Evolutionary conservation across 2,797 vertebrate species (phyloP).

Genomic region (Acanthopagrus latus): DNA sequence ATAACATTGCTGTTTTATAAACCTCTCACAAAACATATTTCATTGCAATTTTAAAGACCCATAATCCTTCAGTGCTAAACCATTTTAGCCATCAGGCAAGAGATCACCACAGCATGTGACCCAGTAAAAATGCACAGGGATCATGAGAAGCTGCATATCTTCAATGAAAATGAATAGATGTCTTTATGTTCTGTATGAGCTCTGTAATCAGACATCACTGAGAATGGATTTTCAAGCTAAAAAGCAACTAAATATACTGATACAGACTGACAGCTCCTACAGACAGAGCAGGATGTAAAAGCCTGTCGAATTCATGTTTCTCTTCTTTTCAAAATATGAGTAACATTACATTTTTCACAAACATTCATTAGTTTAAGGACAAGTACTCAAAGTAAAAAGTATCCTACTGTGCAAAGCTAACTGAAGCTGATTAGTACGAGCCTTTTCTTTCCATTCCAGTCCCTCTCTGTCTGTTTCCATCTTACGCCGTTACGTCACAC

Average conservation of each 20-base stretch:
- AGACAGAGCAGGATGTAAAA: background rate
- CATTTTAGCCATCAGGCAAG: background rate
- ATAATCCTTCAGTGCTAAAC: background rate
- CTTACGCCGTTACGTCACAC: no score
- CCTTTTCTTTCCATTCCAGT: no score
- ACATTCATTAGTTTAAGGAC: no score
- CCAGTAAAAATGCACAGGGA: no score
- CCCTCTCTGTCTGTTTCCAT: no score
- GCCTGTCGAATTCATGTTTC: background rate
- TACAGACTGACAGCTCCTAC: background rate
- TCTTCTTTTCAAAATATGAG: no score
- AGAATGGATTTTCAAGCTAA: constrained; percentile 5
- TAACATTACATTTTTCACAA: no score
- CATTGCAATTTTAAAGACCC: background rate
- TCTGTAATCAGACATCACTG: constrained; percentile 1
- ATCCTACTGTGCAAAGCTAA: no score
- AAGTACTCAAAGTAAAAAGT: no score
- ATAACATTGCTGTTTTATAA: no score
- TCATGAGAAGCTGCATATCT: constrained; percentile 17
- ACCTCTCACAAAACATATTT: no score
- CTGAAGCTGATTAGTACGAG: no score
- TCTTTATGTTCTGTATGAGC: constrained; percentile 14
- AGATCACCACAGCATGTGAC: constrained; percentile 34
- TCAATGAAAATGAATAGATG: constrained; percentile 7
- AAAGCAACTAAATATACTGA: constrained; percentile 1